These are phyloP conservation scores for Anabas testudineus DNA, from an alignment of 2,797 vertebrate genomes.

Conservation along the genomic window DNA sequence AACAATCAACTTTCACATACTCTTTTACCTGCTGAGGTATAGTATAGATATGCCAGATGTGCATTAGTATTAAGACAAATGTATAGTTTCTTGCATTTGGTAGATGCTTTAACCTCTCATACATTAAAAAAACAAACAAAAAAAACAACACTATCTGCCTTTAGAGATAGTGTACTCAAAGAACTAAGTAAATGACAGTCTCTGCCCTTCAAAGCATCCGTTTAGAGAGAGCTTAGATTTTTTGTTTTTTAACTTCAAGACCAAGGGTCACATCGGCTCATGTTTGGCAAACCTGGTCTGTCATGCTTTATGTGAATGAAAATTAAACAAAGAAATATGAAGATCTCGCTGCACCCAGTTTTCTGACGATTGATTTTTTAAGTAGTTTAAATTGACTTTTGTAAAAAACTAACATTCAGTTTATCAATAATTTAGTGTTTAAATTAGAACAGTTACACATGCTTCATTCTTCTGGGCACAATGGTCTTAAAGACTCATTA, in stretches of 20 bases:
- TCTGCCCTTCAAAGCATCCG: conserved; percentile 1
- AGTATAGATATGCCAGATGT: too few species aligned
- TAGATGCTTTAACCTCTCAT: not conserved
- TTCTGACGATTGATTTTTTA: too few species aligned
- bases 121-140: not conserved
- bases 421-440: too few species aligned
- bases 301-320: conserved; percentile 29
- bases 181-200: conserved; percentile 20
- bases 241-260: conserved; percentile 12
- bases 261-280: conserved; percentile 5
- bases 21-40: too few species aligned
- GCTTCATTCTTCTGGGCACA: too few species aligned
- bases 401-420: too few species aligned
- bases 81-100: not conserved
- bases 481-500: too few species aligned
- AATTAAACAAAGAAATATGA: not conserved
- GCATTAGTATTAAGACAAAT: not conserved
- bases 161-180: not conserved
- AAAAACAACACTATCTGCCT: too few species aligned
- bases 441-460: too few species aligned
- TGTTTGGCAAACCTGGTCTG: conserved; percentile 15
- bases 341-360: conserved; percentile 2
- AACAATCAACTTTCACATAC: too few species aligned
- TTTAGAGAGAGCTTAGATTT: conserved; percentile 18
- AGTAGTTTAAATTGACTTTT: too few species aligned